Evolutionary conservation across 2,113 vertebrate species (phyloP), one percentile per base, ranked within the genome.

Genomic region (Scolopax mira): DNA sequence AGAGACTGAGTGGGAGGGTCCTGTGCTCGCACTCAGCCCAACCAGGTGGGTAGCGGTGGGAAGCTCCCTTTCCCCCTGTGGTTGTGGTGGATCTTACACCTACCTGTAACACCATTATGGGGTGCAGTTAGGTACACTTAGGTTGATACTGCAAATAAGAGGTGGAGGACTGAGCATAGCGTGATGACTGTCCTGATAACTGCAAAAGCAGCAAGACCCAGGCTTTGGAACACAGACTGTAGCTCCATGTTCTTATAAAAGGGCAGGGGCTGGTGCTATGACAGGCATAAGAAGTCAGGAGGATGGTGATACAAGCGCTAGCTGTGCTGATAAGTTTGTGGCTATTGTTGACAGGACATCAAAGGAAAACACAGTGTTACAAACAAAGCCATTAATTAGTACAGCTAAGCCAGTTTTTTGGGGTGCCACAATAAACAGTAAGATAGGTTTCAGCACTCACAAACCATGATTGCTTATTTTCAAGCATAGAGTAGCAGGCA

Each of bases 21-120:
- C 67, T 1, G 0, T 0, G 0, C 4, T 39, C 0, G 0, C 4
- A 4, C 11, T 44, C 39, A 55, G 18, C 42, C 30, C 48, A 62
- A 21, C n/a, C 60, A 25, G 18, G 28, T 24, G 6, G 15, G 13
- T n/a, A 33, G 11, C 18, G 9, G 10, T 27, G 22, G 51, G 60
- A 62, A 64, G 3, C 5, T 65, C 21, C 23, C 35, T 70, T 46
- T 85, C 5, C 12, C 5, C 12, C 11, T 74, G 8, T 23, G 23
- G 8, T 35, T 60, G 10, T 46, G 19, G 18, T 4, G 3, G 8
- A 42, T 30, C 16, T 80, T 39, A 33, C n/a, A 79, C 44, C 28
- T 42, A 64, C 48, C 23, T 75, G 8, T 51, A 57, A 48, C 11
- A 42, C 11, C 27, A 6, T 42, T 65, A 21, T 2, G 4, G 18